Conservation (phyloP, 2,888 invertebrate genomes). For the Lacanobia wlatinum region DNA sequence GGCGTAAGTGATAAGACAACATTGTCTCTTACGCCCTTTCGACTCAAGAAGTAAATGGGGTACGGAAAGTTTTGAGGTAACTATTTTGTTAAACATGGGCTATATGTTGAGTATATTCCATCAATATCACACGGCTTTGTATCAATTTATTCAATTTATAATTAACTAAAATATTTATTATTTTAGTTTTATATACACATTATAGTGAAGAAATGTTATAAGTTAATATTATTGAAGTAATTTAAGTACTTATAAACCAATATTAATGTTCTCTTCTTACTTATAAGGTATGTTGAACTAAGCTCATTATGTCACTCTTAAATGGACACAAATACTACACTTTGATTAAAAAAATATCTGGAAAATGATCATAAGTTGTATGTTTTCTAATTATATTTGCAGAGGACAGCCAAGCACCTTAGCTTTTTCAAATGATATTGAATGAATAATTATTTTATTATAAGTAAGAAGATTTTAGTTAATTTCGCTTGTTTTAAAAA, state of each 20-base stretch:
- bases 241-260: constrained; percentile 63
- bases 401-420: neutral
- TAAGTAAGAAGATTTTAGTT: constrained; percentile 46
- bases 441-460: neutral
- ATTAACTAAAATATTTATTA: constrained; percentile 34
- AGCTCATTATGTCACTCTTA: neutral
- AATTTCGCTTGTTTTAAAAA: constrained; percentile 7
- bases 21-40: constrained; percentile 13
- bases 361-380: neutral
- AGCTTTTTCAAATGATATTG: neutral
- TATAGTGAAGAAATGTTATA: constrained; percentile 40
- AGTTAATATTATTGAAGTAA: constrained; percentile 45
- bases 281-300: constrained; percentile 22
- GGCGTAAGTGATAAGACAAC: neutral
- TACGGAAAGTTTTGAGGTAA: constrained; percentile 75
- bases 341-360: neutral
- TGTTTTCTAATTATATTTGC: neutral
- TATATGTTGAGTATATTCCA: constrained; percentile 74
- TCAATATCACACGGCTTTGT: constrained; percentile 82
- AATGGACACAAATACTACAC: too few species aligned
- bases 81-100: constrained; percentile 73
- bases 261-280: constrained; percentile 41
- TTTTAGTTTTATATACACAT: constrained; percentile 56
- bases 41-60: constrained; percentile 29
- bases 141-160: constrained; percentile 60